Evolutionary conservation across 2,888 invertebrate genomes (phyloP).

Genomic region (Drosophila cracens): DNA sequence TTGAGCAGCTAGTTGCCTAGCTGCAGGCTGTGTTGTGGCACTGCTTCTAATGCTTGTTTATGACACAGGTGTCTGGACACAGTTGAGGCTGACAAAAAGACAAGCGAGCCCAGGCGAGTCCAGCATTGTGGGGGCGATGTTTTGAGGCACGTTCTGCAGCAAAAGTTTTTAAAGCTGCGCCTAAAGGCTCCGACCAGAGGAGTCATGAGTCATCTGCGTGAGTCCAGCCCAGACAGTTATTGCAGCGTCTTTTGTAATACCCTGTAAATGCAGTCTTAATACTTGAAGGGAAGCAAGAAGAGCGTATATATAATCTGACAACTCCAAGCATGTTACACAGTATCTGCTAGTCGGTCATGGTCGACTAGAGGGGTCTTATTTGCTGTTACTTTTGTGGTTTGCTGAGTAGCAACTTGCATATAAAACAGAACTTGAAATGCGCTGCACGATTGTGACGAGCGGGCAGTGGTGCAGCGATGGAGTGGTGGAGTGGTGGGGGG

Average conservation of each 20-base stretch:
- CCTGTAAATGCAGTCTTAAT: background rate
- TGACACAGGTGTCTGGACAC: conserved; percentile 54
- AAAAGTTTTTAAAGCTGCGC: conserved; percentile 45
- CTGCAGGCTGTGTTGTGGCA: conserved; percentile 7
- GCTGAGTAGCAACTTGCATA: conserved; percentile 60
- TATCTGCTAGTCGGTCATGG: background rate
- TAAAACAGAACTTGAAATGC: conserved; percentile 68
- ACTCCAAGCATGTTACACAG: background rate
- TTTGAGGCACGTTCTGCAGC: conserved; percentile 34
- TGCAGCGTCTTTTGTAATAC: conserved; percentile 4
- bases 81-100: background rate
- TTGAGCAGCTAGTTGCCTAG: conserved; percentile 13
- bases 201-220: conserved; percentile 43
- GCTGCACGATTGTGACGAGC: conserved; percentile 55
- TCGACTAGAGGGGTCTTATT: background rate
- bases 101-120: background rate
- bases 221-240: conserved; percentile 26
- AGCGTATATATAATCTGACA: background rate
- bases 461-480: background rate
- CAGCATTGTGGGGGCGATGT: conserved; percentile 20
- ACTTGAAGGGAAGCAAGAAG: background rate
- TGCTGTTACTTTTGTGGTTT: conserved; percentile 23
- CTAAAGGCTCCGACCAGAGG: conserved; percentile 52
- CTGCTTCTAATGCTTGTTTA: conserved; percentile 57
- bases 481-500: background rate